Percentiles rank a stretch among this genome's conserved stretches.
Conservation (phyloP, 2,113 vertebrate species). For the Clinocottus analis region DNA sequence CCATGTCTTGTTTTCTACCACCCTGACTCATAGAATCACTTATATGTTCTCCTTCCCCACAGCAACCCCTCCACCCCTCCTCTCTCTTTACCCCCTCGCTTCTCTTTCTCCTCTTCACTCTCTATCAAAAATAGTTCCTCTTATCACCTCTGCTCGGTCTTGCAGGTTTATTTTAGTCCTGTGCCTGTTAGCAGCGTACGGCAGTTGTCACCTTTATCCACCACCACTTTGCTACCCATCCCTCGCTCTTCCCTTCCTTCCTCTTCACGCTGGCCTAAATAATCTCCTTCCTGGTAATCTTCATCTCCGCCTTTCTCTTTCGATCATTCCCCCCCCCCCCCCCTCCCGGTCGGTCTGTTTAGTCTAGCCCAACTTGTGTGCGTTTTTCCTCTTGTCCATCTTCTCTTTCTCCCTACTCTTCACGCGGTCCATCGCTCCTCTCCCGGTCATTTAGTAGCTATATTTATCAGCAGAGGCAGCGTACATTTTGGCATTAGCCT, state of each 20-base stretch:
- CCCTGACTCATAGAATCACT: background rate
- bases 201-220: constrained; percentile 19
- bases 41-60: constrained; percentile 35
- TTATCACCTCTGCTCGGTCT: constrained; percentile 57
- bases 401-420: background rate
- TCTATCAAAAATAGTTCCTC: constrained; percentile 44
- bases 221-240: constrained; percentile 3
- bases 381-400: constrained; percentile 20
- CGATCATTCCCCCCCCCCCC: constrained; percentile 11
- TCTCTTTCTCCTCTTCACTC: background rate
- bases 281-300: constrained; percentile 13
- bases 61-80: background rate
- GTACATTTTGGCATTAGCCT: constrained; percentile 51
- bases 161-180: constrained; percentile 68
- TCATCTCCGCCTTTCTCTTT: constrained; percentile 36
- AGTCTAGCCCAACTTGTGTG: background rate
- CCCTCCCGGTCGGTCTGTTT: constrained; percentile 5
- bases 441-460: constrained; percentile 30
- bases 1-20: constrained; percentile 15
- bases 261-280: constrained; percentile 16
- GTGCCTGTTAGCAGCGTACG: constrained; percentile 51
- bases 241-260: constrained; percentile 16
- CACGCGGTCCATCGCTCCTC: background rate
- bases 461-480: constrained; percentile 55
- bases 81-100: background rate